These are phyloP conservation scores for Sminthurinus aureus DNA, from an alignment of 2,888 invertebrate species.

Conservation along the genomic window DNA sequence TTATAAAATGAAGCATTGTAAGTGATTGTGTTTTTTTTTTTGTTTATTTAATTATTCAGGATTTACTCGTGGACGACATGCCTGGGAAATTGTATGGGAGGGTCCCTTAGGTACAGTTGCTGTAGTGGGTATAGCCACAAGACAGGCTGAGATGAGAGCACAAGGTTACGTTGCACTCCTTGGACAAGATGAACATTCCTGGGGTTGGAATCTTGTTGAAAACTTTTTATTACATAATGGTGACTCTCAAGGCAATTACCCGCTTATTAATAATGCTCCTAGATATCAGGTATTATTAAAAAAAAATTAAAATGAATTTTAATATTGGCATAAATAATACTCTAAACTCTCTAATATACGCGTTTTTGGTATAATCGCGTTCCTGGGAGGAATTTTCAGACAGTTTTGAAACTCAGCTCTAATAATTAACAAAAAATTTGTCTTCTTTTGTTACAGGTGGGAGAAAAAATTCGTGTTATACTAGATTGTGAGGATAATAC, in stretches of 20 bases:
- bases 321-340: too few relatives aligned
- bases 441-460: conserved; percentile 73
- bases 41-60: conserved; percentile 64
- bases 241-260: conserved; percentile 92
- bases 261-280: conserved; percentile 92
- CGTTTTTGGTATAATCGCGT: too few relatives aligned
- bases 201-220: conserved; percentile 99
- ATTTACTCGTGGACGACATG: conserved; percentile 89
- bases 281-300: conserved; percentile 91
- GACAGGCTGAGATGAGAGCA: conserved; percentile 76
- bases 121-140: conserved; percentile 93
- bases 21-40: background rate
- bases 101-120: conserved; percentile 98
- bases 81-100: conserved; percentile 99
- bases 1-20: too few relatives aligned
- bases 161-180: conserved; percentile 87
- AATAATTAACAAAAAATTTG: too few relatives aligned
- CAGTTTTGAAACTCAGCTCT: too few relatives aligned
- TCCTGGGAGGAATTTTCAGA: too few relatives aligned
- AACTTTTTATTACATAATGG: conserved; percentile 97
- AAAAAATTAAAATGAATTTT: background rate
- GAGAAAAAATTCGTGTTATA: conserved; percentile 95
- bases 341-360: too few relatives aligned
- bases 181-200: conserved; percentile 95
- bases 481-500: conserved; percentile 98